phyloP scores from a whole-genome alignment of 2,888 invertebrate species.

The Eupithecia tripunctaria region DNA sequence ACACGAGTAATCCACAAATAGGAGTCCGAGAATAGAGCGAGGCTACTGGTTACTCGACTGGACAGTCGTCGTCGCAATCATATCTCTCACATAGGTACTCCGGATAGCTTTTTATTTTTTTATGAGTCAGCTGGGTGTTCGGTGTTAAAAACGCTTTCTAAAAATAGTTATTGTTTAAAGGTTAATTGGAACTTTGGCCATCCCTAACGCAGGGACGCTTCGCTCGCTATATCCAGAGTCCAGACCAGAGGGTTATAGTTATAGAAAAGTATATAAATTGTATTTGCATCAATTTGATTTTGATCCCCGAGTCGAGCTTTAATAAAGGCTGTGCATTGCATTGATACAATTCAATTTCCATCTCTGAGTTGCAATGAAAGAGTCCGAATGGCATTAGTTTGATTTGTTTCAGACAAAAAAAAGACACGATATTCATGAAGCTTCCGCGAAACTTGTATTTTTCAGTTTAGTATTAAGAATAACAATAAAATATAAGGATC shows the following conservation, averaged over 20 bases:
- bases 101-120: slow-evolving; percentile 44
- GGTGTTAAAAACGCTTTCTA: slow-evolving; percentile 20
- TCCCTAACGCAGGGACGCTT: slow-evolving; percentile 11
- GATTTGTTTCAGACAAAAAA: not conserved
- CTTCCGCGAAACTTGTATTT: slow-evolving; percentile 12
- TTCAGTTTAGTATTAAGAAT: slow-evolving; percentile 9
- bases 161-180: slow-evolving; percentile 26
- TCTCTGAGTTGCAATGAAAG: not conserved
- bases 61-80: slow-evolving; percentile 72
- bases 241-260: slow-evolving; percentile 10
- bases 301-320: slow-evolving; percentile 13
- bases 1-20: slow-evolving; percentile 81
- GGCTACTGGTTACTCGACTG: slow-evolving; percentile 83
- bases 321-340: slow-evolving; percentile 13
- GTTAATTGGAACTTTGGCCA: slow-evolving; percentile 24
- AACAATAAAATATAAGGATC: slow-evolving; percentile 33
- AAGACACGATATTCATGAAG: not conserved
- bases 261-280: slow-evolving; percentile 25
- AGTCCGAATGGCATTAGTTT: not conserved
- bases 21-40: slow-evolving; percentile 83
- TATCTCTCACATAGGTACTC: slow-evolving; percentile 62
- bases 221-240: slow-evolving; percentile 8
- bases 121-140: slow-evolving; percentile 44
- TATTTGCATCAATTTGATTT: slow-evolving; percentile 26
- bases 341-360: not conserved